phyloP scores from a whole-genome alignment of 2,888 invertebrate species.

The Leptinotarsa peninsularis region DNA sequence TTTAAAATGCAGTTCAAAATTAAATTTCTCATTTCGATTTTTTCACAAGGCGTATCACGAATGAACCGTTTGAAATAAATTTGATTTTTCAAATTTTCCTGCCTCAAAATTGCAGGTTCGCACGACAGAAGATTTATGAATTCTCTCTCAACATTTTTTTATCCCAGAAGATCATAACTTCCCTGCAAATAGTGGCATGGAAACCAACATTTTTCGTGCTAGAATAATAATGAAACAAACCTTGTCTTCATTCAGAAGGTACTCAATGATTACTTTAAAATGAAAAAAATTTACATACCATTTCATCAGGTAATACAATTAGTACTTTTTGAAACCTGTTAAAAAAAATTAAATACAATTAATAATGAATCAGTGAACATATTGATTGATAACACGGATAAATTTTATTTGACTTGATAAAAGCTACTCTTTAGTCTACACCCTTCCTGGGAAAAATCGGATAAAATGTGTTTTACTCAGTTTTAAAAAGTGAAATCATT shows the following conservation, averaged over 20 bases:
- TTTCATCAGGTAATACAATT: slow-evolving; percentile 43
- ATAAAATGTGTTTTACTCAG: background rate
- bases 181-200: slow-evolving; percentile 10
- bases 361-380: background rate
- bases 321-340: slow-evolving; percentile 60
- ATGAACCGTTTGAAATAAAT: too few relatives aligned
- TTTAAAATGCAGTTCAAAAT: too few relatives aligned
- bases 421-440: background rate
- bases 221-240: slow-evolving; percentile 35
- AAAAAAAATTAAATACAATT: slow-evolving; percentile 55
- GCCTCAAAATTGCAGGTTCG: too few relatives aligned
- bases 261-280: slow-evolving; percentile 35
- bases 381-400: too few relatives aligned
- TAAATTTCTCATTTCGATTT: too few relatives aligned
- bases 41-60: too few relatives aligned
- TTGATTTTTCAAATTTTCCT: too few relatives aligned
- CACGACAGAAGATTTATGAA: too few relatives aligned
- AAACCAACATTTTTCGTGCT: slow-evolving; percentile 33
- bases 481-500: background rate
- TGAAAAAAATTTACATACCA: slow-evolving; percentile 49
- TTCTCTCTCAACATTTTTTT: slow-evolving; percentile 11
- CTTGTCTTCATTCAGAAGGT: slow-evolving; percentile 30
- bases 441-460: slow-evolving; percentile 3
- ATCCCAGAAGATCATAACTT: slow-evolving; percentile 24
- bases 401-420: too few relatives aligned